Evolutionary conservation across 2,113 vertebrate genomes (phyloP), one percentile per base, ranked within the genome.

Genomic region (Brevimyrus niger): DNA sequence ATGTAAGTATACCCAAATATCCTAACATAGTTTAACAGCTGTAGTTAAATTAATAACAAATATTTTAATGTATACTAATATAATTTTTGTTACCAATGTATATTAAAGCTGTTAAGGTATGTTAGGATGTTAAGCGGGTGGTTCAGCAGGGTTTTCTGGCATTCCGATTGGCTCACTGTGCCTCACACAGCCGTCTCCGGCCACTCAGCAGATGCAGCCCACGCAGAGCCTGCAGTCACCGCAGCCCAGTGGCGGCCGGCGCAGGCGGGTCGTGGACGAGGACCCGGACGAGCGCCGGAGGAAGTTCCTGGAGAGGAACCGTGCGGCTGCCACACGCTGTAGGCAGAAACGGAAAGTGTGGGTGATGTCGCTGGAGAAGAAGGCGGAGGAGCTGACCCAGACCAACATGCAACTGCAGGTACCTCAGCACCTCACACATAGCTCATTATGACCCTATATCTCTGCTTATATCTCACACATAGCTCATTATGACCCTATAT

Each of bases 381-480:
- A 99, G 95, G 98, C 98, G 76, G 98, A 99, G 94, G 98, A 99
- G 95, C 96, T 99, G 94, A 99, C 98, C 91, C 98, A 99, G 95
- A 99, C 97, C 92, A 99, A 99, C 96, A 97, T 99, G 96, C 98
- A 99, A 93, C 97, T 99, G 95, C 98, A 99, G 98, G 98, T 99
- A 95, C 89, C 94, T 91, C 27, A 87, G 6, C 15, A 87, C 31
- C 51, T 44, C 87, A 42, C 35, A 9, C 10, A 3, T 11, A 42
- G 35, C 85, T 35, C 85, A 15, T 53, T 17, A 86, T 42, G 1
- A 4, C 73, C 13, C 65, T 10, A 17, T 73, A 35, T 31, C 69
- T 38, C 0, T 73, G 27, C 13, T 73, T 35, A 73, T 31, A 73
- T 0, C 23, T 31, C 58, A 88, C 21, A 88, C n/a, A 47, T 3